Evolutionary conservation across 35 echinoderm and acorn worm genomes (phyloP).

Genomic region (Chiridota heheva): DNA sequence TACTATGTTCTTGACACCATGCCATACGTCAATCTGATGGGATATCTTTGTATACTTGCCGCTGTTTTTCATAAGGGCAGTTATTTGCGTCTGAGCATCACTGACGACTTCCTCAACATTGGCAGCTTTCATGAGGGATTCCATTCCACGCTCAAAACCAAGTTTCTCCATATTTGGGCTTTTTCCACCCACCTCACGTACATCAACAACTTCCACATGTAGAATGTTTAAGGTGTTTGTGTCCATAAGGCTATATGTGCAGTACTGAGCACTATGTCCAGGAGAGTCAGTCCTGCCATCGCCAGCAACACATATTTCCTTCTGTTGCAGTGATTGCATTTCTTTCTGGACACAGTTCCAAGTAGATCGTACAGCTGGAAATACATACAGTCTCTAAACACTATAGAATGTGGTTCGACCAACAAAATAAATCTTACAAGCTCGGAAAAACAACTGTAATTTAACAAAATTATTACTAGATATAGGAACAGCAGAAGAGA

Average conservation of each 20-base stretch:
- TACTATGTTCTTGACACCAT: slow-evolving; percentile 33
- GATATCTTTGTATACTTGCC: not conserved
- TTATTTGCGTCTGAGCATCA: slow-evolving; percentile 58
- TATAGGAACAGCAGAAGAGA: slow-evolving; percentile 13
- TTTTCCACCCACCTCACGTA: slow-evolving; percentile 21
- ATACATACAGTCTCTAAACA: slow-evolving; percentile 18
- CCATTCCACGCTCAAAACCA: slow-evolving; percentile 14
- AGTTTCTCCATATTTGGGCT: slow-evolving; percentile 39
- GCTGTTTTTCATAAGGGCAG: slow-evolving; percentile 20
- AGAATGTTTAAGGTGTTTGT: slow-evolving; percentile 6
- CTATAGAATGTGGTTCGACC: slow-evolving; percentile 2
- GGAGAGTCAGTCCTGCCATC: slow-evolving; percentile 56
- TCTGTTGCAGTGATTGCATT: not conserved
- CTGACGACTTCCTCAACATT: slow-evolving; percentile 36
- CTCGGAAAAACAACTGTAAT: slow-evolving; percentile 10
- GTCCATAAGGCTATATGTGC: slow-evolving; percentile 45
- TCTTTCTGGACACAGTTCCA: slow-evolving; percentile 8
- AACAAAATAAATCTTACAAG: slow-evolving; percentile 5
- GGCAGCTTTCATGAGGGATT: not conserved
- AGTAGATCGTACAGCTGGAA: not conserved
- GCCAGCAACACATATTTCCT: slow-evolving; percentile 11
- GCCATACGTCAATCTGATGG: slow-evolving; percentile 48
- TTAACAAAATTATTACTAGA: slow-evolving; percentile 3
- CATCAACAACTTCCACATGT: slow-evolving; percentile 10
- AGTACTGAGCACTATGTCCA: slow-evolving; percentile 42